phyloP scores from a whole-genome alignment of 2,888 invertebrate species.

The Agrochola litura region DNA sequence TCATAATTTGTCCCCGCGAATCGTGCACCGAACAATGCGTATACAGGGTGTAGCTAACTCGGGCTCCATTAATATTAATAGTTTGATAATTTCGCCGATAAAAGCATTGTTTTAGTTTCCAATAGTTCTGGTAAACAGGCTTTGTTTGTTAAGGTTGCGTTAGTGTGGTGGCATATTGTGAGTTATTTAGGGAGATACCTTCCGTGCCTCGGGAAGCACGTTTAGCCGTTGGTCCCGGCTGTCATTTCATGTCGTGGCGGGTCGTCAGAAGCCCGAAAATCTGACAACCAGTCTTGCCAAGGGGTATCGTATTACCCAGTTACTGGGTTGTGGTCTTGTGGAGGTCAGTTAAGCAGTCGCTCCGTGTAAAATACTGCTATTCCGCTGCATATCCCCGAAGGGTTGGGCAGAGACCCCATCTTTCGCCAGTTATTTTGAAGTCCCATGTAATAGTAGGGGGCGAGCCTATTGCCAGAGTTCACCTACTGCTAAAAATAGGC shows the following conservation, averaged over 20 bases:
- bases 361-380: too few species aligned
- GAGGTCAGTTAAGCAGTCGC: too few species aligned
- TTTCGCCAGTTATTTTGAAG: background rate
- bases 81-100: constrained; percentile 21
- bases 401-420: background rate
- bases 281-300: too few species aligned
- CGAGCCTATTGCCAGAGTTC: background rate
- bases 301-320: too few species aligned
- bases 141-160: constrained; percentile 21
- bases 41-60: constrained; percentile 41
- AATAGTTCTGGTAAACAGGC: constrained; percentile 6
- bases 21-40: constrained; percentile 28
- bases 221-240: too few species aligned
- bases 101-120: constrained; percentile 29
- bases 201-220: too few species aligned
- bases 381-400: background rate
- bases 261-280: too few species aligned
- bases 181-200: constrained; percentile 10
- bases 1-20: constrained; percentile 52
- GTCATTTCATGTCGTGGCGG: too few species aligned
- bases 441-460: background rate
- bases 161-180: background rate
- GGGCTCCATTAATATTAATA: constrained; percentile 15
- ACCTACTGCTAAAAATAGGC: too few species aligned
- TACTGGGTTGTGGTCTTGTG: too few species aligned